phyloP scores from a whole-genome alignment of 2,113 vertebrate species.

The Microtus ochrogaster region DNA sequence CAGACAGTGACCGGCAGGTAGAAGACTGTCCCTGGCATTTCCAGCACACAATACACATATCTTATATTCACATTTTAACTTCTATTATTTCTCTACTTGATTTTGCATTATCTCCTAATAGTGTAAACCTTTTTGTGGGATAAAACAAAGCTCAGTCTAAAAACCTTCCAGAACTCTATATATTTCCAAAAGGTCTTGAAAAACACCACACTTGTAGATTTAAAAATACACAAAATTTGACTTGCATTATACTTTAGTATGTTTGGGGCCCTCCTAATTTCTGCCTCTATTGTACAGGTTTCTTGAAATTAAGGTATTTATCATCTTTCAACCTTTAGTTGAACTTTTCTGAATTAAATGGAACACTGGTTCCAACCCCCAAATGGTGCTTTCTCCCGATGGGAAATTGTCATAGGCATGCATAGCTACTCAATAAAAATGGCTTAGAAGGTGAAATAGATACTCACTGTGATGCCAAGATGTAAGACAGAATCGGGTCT shows the following conservation, averaged over 20 bases:
- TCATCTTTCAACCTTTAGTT: neutral
- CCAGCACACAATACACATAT: neutral
- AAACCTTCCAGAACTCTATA: neutral
- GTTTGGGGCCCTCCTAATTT: neutral
- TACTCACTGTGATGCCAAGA: neutral
- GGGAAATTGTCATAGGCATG: neutral
- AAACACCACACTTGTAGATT: neutral
- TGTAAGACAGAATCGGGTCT: neutral
- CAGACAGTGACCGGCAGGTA: neutral
- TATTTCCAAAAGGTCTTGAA: neutral
- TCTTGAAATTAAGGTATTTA: neutral
- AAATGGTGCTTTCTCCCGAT: neutral
- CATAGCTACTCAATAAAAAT: neutral
- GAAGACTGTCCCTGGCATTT: neutral
- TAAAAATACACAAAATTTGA: neutral
- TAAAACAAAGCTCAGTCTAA: neutral
- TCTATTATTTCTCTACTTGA: neutral
- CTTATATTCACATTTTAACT: neutral
- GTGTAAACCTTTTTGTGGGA: neutral
- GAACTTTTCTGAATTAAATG: neutral
- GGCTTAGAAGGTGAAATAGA: neutral
- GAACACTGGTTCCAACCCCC: neutral
- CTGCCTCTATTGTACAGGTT: neutral
- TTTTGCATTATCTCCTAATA: neutral
- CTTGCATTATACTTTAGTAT: neutral